Percentiles rank a stretch among this genome's conserved stretches.
These are phyloP conservation scores for Listrodromus nycthemerus DNA, from an alignment of 2,888 invertebrate species.

Conservation along the genomic window DNA sequence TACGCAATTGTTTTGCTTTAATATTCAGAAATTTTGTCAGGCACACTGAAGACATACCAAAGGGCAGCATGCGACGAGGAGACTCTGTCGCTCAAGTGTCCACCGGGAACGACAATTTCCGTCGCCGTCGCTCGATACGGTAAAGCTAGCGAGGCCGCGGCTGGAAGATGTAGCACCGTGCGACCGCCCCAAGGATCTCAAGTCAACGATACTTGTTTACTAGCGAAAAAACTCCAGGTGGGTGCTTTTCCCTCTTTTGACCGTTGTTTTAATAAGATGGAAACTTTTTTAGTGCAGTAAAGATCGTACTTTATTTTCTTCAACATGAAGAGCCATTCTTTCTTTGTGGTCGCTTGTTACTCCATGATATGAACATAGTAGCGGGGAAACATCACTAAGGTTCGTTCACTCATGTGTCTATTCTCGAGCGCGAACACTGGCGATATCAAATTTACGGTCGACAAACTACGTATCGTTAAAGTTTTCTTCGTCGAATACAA, in stretches of 20 bases:
- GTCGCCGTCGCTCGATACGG: slow-evolving; percentile 97
- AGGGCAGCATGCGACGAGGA: slow-evolving; percentile 97
- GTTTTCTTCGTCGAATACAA: neutral
- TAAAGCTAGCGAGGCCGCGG: slow-evolving; percentile 86
- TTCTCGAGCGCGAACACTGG: neutral
- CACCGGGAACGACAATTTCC: slow-evolving; percentile 95
- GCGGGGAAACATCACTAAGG: neutral
- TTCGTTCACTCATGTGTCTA: neutral
- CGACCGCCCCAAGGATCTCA: slow-evolving; percentile 68
- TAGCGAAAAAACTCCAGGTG: slow-evolving; percentile 93
- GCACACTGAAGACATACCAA: slow-evolving; percentile 95
- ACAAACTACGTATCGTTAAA: neutral
- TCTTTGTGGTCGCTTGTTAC: slow-evolving; percentile 11
- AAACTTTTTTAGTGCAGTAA: neutral
- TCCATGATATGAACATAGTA: neutral
- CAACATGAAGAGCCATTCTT: neutral
- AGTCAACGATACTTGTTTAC: slow-evolving; percentile 89
- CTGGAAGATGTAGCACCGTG: slow-evolving; percentile 85
- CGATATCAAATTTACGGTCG: neutral
- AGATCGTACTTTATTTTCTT: neutral
- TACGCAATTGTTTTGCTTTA: slow-evolving; percentile 66
- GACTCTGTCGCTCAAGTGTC: slow-evolving; percentile 94
- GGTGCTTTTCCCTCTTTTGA: slow-evolving; percentile 77
- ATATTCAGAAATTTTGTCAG: slow-evolving; percentile 93
- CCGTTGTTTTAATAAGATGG: neutral